Base-by-base conservation (phyloP, 2,888 invertebrate species). In the Cephonodes hylas region DNA sequence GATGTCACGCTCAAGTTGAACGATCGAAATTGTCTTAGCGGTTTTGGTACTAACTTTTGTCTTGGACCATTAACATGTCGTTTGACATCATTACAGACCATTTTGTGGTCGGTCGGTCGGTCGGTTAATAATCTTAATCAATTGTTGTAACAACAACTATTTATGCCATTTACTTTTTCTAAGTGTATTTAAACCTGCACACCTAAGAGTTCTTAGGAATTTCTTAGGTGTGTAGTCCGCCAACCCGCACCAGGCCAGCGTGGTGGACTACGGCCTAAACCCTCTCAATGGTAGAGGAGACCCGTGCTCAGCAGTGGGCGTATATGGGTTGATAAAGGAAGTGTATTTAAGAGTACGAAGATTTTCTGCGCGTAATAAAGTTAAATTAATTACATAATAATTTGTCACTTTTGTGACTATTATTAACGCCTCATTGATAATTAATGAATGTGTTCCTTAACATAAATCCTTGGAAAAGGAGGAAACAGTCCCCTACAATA, bases 1-100 rank as follows among this genome's bases (percentile, higher is more conserved):
- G 89, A 88, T 79, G 86, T 89, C 91, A 91, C 91, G 90, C 88
- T 73, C 76, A 76, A 84, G 85, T 86, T 87, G 85, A 88, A 89
- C 68, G 87, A 83, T 88, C 88, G 82, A 80, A 82, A 78, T 82
- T 79, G 78, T 75, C 73, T 78, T 79, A 77, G 80, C 70, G 74
- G 79, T 80, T 83, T 80, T 74, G 68, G 71, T 70, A 73, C 66
- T 42, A 64, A 64, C 71, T 71, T 69, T 75, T 66, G 68, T 66
- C 67, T 68, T 67, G 58, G 38, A 58, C 23, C 61, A 61, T 61
- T 45, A 58, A 58, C 64, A 72, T 73, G 69, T 46, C 68, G 63
- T 60, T 53, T 53, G 18, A 31, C 18, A 3, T 18, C 53, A 31
- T 31, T 31, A 53, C 3, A 31, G 27, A 10, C 31, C 10, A 53